A percentile compares a stretch with the other conserved stretches of the same genome.
These are phyloP conservation scores for Pyrrhia umbra DNA, from an alignment of 2,888 invertebrate species.

Conservation along the genomic window DNA sequence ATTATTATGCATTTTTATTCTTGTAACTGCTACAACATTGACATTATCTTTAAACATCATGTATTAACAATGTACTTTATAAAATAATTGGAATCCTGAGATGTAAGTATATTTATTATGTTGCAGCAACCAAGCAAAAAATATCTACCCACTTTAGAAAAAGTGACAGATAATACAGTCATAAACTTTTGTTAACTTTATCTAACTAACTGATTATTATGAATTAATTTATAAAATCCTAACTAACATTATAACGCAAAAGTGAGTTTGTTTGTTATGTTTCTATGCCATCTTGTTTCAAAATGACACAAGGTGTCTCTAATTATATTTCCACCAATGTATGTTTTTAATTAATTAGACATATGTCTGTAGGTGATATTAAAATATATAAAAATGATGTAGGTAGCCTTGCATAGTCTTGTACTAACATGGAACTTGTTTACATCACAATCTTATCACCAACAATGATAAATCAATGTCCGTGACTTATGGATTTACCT, in stretches of 20 bases:
- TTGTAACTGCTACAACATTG: neutral
- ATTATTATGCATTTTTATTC: neutral
- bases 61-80: neutral
- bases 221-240: too few relatives aligned
- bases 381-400: neutral
- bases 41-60: neutral
- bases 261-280: too few relatives aligned
- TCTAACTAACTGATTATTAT: neutral
- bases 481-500: conserved; percentile 50
- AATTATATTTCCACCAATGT: too few relatives aligned
- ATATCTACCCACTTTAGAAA: neutral
- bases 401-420: conserved; percentile 23
- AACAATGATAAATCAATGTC: conserved; percentile 37
- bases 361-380: too few relatives aligned
- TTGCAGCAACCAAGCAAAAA: neutral
- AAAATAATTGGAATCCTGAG: too few relatives aligned
- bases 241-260: too few relatives aligned
- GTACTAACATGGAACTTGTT: conserved; percentile 34
- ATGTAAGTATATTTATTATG: too few relatives aligned
- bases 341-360: too few relatives aligned
- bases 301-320: too few relatives aligned
- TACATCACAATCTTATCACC: conserved; percentile 53
- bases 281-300: too few relatives aligned
- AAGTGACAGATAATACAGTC: neutral
- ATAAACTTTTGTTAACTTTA: too few relatives aligned